These are phyloP conservation scores for Napeogenes inachia DNA, from an alignment of 2,888 invertebrate species.

Conservation along the genomic window DNA sequence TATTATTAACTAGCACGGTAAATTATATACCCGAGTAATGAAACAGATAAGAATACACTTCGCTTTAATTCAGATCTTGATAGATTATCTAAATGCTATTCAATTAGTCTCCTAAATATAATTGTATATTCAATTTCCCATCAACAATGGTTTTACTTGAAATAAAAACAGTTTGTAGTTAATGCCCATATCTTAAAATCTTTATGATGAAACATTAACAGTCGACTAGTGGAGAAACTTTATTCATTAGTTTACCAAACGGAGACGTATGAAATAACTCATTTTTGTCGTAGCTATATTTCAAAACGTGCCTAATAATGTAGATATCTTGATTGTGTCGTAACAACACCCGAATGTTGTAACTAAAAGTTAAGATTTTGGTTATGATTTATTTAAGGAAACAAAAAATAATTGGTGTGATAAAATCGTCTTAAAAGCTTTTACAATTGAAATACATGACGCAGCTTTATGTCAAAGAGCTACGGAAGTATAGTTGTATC, in stretches of 20 bases:
- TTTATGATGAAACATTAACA: not conserved
- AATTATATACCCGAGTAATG: no score
- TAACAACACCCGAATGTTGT: constrained; percentile 15
- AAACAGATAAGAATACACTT: no score
- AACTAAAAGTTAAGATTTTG: constrained; percentile 14
- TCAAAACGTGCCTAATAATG: constrained; percentile 17
- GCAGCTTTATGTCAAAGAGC: not conserved
- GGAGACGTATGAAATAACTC: constrained; percentile 21
- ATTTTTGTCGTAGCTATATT: constrained; percentile 22
- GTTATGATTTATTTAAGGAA: not conserved
- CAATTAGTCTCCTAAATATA: no score
- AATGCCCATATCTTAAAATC: no score
- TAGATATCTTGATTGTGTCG: constrained; percentile 17
- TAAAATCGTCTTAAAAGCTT: no score
- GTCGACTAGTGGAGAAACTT: constrained; percentile 20
- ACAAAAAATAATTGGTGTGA: not conserved
- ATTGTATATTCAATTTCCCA: no score
- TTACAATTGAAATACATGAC: not conserved
- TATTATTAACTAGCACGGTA: not conserved
- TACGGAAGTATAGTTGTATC: no score
- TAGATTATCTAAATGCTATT: no score
- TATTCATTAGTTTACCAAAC: constrained; percentile 23
- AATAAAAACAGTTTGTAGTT: no score
- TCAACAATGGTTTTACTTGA: no score
- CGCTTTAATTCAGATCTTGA: no score